Evolutionary conservation across 2,113 vertebrate species (phyloP).

Genomic region (Cyanoliseus patagonus): DNA sequence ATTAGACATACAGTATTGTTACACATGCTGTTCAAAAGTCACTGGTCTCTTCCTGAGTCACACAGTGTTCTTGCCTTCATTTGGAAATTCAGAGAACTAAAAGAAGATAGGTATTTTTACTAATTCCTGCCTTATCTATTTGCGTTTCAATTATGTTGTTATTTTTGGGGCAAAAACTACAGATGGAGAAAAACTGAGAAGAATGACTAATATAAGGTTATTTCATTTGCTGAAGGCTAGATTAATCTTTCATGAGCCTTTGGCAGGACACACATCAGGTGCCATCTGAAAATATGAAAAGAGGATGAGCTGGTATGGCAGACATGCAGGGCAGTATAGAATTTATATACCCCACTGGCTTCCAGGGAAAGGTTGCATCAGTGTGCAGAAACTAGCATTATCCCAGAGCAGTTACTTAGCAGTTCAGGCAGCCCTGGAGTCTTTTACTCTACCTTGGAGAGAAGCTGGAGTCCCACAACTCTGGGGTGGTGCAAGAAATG

Average conservation of each 20-base stretch:
- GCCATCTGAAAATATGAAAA: not conserved
- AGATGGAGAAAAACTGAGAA: not conserved
- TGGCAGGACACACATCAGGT: not conserved
- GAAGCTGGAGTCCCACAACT: not conserved
- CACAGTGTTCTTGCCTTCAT: not conserved
- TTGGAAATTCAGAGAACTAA: not conserved
- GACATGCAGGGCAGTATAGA: not conserved
- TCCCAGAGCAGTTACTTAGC: not conserved
- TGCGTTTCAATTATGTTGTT: slow-evolving; percentile 15
- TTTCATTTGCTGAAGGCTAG: not conserved
- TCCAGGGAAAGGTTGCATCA: not conserved
- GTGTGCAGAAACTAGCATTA: not conserved
- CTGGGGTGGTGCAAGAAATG: not conserved
- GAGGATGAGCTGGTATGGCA: not conserved
- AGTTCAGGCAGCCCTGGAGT: not conserved
- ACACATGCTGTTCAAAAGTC: not conserved
- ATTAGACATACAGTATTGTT: not conserved
- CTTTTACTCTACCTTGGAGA: not conserved
- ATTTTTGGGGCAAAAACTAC: not conserved
- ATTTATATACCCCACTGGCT: not conserved
- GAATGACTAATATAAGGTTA: not conserved
- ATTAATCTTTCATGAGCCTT: not conserved
- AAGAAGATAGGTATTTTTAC: not conserved
- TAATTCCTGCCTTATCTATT: not conserved
- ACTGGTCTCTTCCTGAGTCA: not conserved